These are phyloP conservation scores for Ancistrus triradiatus DNA, from an alignment of 2,113 vertebrate genomes.

Conservation along the genomic window DNA sequence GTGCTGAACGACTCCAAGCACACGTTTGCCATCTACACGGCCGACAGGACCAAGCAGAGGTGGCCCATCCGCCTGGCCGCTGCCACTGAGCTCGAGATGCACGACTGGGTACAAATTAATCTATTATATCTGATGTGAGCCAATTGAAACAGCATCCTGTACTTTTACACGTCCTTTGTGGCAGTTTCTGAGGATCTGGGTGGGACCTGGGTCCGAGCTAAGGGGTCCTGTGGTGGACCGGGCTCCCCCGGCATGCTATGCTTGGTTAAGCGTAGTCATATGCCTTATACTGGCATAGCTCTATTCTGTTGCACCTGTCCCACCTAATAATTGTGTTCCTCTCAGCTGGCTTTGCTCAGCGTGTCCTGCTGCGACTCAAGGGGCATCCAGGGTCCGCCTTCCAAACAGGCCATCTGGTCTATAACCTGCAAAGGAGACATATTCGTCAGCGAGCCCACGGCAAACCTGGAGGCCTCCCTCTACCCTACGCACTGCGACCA, in stretches of 20 bases:
- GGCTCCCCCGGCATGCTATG: too few relatives aligned
- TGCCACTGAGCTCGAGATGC: constrained; percentile 89
- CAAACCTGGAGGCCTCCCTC: constrained; percentile 73
- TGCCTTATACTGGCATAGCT: too few relatives aligned
- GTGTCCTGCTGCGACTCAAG: constrained; percentile 87
- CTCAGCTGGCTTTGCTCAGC: constrained; percentile 83
- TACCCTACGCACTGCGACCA: constrained; percentile 83
- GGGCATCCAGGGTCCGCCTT: constrained; percentile 81
- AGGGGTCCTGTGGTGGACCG: too few relatives aligned
- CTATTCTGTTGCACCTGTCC: too few relatives aligned
- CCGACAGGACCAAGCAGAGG: constrained; percentile 86
- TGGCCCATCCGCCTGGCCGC: constrained; percentile 90
- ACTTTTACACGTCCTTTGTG: too few relatives aligned
- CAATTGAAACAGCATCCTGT: too few relatives aligned
- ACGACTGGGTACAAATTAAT: constrained; percentile 88
- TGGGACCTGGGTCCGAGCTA: too few relatives aligned
- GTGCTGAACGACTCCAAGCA: constrained; percentile 87
- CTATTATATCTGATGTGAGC: too few relatives aligned
- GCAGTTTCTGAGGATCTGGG: too few relatives aligned
- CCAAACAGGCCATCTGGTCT: constrained; percentile 91
- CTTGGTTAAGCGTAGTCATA: too few relatives aligned
- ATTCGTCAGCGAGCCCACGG: constrained; percentile 88
- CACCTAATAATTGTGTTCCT: not conserved
- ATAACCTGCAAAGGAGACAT: constrained; percentile 94
- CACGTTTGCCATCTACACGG: constrained; percentile 90